Evolutionary conservation across 2,113 vertebrate species (phyloP).

Genomic region (Ursus arctos): DNA sequence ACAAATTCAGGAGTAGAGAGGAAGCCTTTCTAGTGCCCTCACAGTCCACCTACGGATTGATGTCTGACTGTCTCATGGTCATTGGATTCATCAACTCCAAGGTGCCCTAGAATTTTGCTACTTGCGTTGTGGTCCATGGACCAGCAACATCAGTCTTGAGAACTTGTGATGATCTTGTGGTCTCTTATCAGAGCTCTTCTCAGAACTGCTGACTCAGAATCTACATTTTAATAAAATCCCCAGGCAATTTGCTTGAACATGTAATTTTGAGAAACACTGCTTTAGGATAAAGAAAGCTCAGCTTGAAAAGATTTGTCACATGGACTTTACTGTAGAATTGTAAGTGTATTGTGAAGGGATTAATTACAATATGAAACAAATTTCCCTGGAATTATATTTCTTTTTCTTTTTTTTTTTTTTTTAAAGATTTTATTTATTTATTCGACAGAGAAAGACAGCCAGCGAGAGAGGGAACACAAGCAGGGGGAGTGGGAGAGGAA

Average conservation of each 20-base stretch:
- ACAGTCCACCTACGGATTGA: neutral
- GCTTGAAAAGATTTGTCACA: neutral
- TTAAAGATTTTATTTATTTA: no score
- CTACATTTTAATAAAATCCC: slow-evolving; percentile 9
- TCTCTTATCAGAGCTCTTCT: neutral
- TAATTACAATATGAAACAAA: slow-evolving; percentile 46
- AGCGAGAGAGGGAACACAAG: no score
- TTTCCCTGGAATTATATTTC: slow-evolving; percentile 48
- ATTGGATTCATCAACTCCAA: neutral
- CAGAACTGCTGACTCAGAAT: neutral
- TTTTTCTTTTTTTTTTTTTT: neutral
- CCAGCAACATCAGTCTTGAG: neutral
- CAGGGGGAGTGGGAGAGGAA: no score
- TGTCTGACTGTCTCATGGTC: neutral
- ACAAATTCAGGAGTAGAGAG: neutral
- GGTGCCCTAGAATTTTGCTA: neutral
- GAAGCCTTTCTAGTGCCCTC: neutral
- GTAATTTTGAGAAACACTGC: slow-evolving; percentile 31
- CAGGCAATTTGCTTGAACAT: neutral
- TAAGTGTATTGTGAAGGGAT: slow-evolving; percentile 36
- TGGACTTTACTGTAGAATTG: neutral
- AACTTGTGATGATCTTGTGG: neutral
- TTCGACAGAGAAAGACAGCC: no score
- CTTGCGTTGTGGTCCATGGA: neutral
- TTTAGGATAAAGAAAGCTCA: neutral